A percentile compares a stretch with the other conserved stretches of the same genome.
Conservation (phyloP, 2,113 vertebrate species). For the Thinocorus orbignyianus region DNA sequence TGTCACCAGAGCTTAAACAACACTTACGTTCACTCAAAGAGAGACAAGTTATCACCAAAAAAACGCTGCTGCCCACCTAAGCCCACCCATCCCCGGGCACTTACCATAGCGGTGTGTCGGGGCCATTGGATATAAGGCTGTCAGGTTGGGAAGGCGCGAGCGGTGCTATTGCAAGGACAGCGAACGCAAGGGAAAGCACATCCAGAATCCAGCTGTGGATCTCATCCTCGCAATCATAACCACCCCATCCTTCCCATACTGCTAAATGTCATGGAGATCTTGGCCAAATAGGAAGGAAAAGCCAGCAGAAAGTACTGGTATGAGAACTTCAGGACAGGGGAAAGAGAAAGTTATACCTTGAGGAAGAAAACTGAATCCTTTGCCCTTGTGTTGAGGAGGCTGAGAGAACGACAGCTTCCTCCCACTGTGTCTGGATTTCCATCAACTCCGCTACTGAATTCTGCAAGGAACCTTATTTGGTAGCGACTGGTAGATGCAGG, state of each 20-base stretch:
- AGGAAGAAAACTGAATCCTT: conserved; percentile 1
- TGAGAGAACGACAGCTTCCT: background rate
- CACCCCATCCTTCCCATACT: conserved; percentile 3
- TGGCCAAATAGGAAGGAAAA: background rate
- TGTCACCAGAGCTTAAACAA: background rate
- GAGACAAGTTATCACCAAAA: background rate
- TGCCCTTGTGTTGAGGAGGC: background rate
- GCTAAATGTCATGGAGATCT: background rate
- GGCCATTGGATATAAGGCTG: background rate
- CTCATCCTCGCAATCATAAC: background rate
- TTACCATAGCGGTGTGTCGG: background rate
- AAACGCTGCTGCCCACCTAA: accelerated
- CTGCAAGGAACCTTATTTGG: conserved; percentile 17
- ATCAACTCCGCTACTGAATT: conserved; percentile 6
- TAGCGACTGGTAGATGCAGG: background rate
- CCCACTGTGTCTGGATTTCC: conserved; percentile 4
- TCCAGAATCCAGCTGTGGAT: background rate
- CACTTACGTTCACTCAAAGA: background rate
- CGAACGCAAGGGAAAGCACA: background rate
- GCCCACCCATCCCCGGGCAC: background rate
- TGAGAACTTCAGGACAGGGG: background rate
- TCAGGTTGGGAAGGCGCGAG: background rate
- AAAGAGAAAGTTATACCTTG: conserved; percentile 15
- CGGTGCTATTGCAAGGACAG: background rate
- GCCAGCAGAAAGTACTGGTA: background rate